Evolutionary conservation across 1,140 invertebrate genomes (phyloP), one percentile per base, ranked within the genome.

Genomic region (Ostrea edulis): DNA sequence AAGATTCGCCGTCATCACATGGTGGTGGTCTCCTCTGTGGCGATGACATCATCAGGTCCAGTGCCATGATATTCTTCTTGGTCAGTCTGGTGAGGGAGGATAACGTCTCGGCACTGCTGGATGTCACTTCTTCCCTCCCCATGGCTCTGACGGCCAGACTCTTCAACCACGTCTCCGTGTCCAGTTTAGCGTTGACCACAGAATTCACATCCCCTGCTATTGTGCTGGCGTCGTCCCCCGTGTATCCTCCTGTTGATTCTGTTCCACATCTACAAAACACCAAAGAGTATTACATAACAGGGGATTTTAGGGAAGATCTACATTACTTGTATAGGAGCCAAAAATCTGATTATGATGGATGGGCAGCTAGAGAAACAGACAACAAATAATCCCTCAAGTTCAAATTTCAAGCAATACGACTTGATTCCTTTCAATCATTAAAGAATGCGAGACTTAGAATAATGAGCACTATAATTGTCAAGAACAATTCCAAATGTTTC

Each of bases 1-100:
- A 98, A 92, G 97, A 98, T 7, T 97, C 98, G 94, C 98, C 98
- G 62, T 97, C 97, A 93, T 98, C 98, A 94, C 98, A 97, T 17
- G 85, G 81, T 29, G 84, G 87, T 7, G 87, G 84, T 82, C 85
- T 54, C 11, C 77, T 86, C 35, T 84, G 68, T 2, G 89, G 90
- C 8, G 92, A 90, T 22, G 91, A 91, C 86, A 93, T 89, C 89
- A 93, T 91, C n/a, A 91, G 90, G 87, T 94, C 93, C 14, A 93
- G 85, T 51, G 91, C 91, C 20, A 90, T 87, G 58, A 93, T 93
- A 81, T 94, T 93, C 65, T 94, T 92, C 55, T 91, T 90, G 51
- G 93, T 93, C 29, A 93, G 87, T 62, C 89, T 84, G 0, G 93
- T 92, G 62, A 93, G 87, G 4, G 90, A 90, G 17, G 89, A 90